phyloP scores from a whole-genome alignment of 2,888 invertebrate species.

The Neocrepidodera transversa region DNA sequence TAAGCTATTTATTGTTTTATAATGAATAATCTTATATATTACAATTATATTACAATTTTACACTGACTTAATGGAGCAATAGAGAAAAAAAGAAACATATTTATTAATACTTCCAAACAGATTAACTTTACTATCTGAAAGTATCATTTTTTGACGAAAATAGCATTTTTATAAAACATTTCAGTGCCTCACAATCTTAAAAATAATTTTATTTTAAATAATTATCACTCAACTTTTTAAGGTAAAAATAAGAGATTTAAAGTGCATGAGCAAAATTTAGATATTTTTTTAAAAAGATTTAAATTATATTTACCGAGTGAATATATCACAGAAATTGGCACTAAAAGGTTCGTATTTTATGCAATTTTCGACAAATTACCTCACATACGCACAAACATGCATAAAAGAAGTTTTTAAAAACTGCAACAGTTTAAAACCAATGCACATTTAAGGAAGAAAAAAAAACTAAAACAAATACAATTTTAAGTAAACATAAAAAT shows the following conservation, averaged over 20 bases:
- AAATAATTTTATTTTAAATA: background rate
- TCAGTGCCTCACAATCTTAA: background rate
- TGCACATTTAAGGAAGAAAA: constrained; percentile 26
- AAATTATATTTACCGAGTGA: too few relatives aligned
- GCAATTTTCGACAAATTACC: constrained; percentile 19
- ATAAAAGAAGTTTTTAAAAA: constrained; percentile 29
- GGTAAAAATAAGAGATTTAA: background rate
- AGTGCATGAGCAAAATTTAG: too few relatives aligned
- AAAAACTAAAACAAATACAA: constrained; percentile 2
- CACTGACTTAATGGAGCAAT: constrained; percentile 57
- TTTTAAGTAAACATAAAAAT: too few relatives aligned
- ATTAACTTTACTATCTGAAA: constrained; percentile 2
- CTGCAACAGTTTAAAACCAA: constrained; percentile 20
- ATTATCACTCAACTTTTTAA: background rate
- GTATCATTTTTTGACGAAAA: background rate
- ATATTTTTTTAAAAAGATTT: too few relatives aligned
- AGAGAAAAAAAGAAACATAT: constrained; percentile 50
- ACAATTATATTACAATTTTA: constrained; percentile 63
- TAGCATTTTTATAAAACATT: background rate
- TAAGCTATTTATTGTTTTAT: constrained; percentile 47
- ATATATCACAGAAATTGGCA: constrained; percentile 16
- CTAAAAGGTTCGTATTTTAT: background rate
- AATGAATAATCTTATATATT: constrained; percentile 55
- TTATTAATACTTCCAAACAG: constrained; percentile 35
- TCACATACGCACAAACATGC: constrained; percentile 42